Percentiles rank a stretch among this genome's conserved stretches.
Conservation (phyloP, 2,797 vertebrate species). For the Mormyrops attenuatus region DNA sequence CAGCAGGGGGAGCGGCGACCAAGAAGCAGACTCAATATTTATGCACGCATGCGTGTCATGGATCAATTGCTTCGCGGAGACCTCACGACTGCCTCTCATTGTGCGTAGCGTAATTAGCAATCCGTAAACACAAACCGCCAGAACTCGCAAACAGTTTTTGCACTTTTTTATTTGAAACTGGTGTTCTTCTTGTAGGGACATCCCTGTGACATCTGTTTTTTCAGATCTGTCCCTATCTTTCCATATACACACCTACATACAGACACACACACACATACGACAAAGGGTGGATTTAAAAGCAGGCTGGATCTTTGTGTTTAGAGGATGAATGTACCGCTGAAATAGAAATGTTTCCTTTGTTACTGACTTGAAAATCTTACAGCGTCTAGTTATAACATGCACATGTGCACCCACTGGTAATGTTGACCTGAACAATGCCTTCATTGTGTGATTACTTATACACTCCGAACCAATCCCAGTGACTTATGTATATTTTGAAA, state of each 20-base stretch:
- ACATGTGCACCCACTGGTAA: constrained; percentile 24
- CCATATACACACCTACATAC: not conserved
- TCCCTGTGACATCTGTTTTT: not conserved
- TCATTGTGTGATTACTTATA: not conserved
- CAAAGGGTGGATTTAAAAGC: constrained; percentile 37
- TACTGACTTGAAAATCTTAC: constrained; percentile 46
- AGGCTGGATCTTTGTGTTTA: constrained; percentile 27
- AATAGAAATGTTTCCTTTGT: constrained; percentile 47
- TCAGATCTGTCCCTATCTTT: not conserved
- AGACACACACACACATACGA: not conserved
- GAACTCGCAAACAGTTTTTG: not conserved
- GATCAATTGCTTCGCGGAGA: not conserved
- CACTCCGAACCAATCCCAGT: not conserved
- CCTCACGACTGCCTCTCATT: not conserved
- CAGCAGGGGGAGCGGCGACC: not conserved
- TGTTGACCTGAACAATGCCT: not conserved
- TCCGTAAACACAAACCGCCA: not conserved
- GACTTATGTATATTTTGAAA: constrained; percentile 23
- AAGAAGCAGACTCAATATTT: not conserved
- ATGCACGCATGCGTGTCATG: not conserved
- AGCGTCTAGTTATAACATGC: constrained; percentile 47
- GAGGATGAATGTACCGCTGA: constrained; percentile 25
- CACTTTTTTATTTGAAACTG: not conserved
- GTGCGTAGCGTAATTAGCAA: not conserved
- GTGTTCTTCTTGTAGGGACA: not conserved